Evolutionary conservation across 2,888 invertebrate species (phyloP).

Genomic region (Cheilosia vulpina): DNA sequence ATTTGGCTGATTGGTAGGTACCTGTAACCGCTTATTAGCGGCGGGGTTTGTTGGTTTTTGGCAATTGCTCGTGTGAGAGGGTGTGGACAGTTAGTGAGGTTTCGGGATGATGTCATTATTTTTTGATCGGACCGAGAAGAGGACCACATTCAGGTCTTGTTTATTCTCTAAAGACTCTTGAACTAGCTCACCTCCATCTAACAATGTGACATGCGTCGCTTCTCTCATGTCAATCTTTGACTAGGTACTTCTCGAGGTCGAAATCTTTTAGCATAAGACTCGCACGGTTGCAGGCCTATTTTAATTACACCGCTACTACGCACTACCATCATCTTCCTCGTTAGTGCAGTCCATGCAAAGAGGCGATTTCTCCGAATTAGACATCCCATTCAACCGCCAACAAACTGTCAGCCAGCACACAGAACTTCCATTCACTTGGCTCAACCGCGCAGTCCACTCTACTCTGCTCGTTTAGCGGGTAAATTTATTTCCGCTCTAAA

Average conservation of each 20-base stretch:
- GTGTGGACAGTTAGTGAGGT: conserved; percentile 41
- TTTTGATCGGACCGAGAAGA: too few species aligned
- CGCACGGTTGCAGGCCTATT: not conserved
- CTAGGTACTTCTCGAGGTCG: too few species aligned
- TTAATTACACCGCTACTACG: not conserved
- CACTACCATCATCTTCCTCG: conserved; percentile 3
- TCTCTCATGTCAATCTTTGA: not conserved
- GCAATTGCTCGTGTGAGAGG: conserved; percentile 28
- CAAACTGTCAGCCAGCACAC: conserved; percentile 30
- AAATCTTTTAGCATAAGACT: not conserved
- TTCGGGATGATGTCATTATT: conserved; percentile 34
- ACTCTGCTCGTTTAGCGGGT: conserved; percentile 33
- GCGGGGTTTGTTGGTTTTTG: conserved; percentile 46
- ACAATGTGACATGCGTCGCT: not conserved
- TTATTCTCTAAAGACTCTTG: too few species aligned
- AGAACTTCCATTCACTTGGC: conserved; percentile 14
- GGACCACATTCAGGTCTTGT: too few species aligned
- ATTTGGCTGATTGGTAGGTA: not conserved
- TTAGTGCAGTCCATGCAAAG: conserved; percentile 2
- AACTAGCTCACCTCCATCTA: too few species aligned
- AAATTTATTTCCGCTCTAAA: conserved; percentile 66
- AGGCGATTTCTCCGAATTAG: conserved; percentile 54
- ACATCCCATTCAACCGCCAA: conserved; percentile 51
- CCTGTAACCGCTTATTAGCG: conserved; percentile 51
- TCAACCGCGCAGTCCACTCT: not conserved